These are phyloP conservation scores for Apomyelois bistriatella DNA, from an alignment of 2,888 invertebrate genomes.

Conservation along the genomic window DNA sequence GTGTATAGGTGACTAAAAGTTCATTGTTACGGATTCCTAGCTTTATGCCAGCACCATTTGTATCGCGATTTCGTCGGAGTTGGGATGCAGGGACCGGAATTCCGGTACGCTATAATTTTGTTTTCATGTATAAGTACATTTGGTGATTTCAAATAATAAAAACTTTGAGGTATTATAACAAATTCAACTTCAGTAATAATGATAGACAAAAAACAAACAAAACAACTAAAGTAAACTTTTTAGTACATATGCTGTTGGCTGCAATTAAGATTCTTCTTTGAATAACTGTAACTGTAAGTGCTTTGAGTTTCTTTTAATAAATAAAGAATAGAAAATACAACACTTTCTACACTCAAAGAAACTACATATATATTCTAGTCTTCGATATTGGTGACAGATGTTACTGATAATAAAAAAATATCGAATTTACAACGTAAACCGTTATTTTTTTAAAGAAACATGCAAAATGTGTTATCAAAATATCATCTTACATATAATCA, in stretches of 20 bases:
- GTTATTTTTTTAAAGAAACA: not conserved
- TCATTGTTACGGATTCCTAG: not conserved
- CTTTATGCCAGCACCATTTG: constrained; percentile 5
- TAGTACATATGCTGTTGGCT: not conserved
- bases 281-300: too few relatives aligned
- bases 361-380: not conserved
- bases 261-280: too few relatives aligned
- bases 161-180: too few relatives aligned
- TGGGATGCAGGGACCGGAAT: constrained; percentile 9
- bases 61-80: constrained; percentile 8
- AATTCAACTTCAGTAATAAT: too few relatives aligned
- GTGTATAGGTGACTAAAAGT: not conserved
- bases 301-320: too few relatives aligned
- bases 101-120: constrained; percentile 11
- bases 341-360: too few relatives aligned
- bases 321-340: too few relatives aligned
- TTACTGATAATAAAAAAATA: not conserved
- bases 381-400: not conserved
- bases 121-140: not conserved
- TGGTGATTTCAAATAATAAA: not conserved
- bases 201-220: too few relatives aligned
- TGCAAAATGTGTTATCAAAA: not conserved
- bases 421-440: not conserved
- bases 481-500: not conserved
- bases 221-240: too few relatives aligned